Conservation (phyloP, 92 coral and sea anemone species). For the Paragorgia papillata region DNA sequence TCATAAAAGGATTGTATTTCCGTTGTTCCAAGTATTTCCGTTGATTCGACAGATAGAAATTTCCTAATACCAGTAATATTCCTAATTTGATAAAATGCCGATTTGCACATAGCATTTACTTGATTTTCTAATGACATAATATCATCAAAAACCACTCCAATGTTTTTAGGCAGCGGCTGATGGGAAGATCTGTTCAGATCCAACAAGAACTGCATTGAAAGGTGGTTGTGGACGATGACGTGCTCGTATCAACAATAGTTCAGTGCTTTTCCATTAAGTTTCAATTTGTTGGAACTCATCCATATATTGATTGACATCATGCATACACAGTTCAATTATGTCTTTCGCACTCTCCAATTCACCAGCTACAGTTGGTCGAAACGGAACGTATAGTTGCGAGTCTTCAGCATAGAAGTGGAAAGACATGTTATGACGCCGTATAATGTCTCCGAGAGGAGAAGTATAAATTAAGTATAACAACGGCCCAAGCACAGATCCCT, state of each 20-base stretch:
- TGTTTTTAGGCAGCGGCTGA: neutral
- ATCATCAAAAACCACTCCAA: constrained; percentile 14
- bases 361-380: neutral
- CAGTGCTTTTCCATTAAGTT: constrained; percentile 13
- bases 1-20: neutral
- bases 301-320: neutral
- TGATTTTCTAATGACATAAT: neutral
- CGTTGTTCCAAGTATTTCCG: neutral
- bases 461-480: constrained; percentile 50
- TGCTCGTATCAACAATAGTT: constrained; percentile 1
- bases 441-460: constrained; percentile 48
- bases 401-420: constrained; percentile 43
- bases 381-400: constrained; percentile 4
- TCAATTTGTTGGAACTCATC: constrained; percentile 11
- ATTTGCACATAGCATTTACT: constrained; percentile 6
- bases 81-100: constrained; percentile 16
- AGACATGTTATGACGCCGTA: constrained; percentile 29
- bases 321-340: neutral
- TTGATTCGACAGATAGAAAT: neutral
- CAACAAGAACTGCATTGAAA: neutral
- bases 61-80: constrained; percentile 8
- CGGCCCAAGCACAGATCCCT: constrained; percentile 53
- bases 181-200: neutral
- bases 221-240: neutral
- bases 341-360: neutral